Evolutionary conservation across 2,888 invertebrate species (phyloP).

Genomic region (Xestoiulus laeticollis): DNA sequence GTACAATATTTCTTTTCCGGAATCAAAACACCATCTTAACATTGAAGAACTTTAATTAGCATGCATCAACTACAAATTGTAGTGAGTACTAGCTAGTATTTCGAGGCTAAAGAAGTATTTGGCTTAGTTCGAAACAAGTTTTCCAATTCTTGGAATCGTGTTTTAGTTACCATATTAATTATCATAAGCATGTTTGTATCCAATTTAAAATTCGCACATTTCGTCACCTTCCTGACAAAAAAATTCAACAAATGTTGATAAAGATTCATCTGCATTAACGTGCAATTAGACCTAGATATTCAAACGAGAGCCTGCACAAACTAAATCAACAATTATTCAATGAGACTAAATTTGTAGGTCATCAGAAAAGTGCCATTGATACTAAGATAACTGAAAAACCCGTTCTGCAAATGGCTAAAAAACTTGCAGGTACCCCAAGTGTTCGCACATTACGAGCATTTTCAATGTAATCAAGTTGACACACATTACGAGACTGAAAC

Average conservation of each 20-base stretch:
- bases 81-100: neutral
- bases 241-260: neutral
- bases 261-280: neutral
- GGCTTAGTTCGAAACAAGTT: neutral
- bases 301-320: neutral
- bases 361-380: neutral
- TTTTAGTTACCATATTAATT: neutral
- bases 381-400: neutral
- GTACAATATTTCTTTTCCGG: too few relatives aligned
- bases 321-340: neutral
- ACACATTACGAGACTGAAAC: conserved; percentile 2
- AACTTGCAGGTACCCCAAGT: neutral
- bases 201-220: neutral
- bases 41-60: too few relatives aligned
- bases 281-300: neutral
- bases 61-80: too few relatives aligned
- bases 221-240: neutral
- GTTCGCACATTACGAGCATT: conserved; percentile 24
- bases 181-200: neutral
- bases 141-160: neutral
- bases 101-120: neutral
- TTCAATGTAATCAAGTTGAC: neutral
- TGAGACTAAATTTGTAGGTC: conserved; percentile 16
- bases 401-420: neutral
- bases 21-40: too few relatives aligned